phyloP scores from a whole-genome alignment of 2,888 invertebrate species.

The Agrochola macilenta region DNA sequence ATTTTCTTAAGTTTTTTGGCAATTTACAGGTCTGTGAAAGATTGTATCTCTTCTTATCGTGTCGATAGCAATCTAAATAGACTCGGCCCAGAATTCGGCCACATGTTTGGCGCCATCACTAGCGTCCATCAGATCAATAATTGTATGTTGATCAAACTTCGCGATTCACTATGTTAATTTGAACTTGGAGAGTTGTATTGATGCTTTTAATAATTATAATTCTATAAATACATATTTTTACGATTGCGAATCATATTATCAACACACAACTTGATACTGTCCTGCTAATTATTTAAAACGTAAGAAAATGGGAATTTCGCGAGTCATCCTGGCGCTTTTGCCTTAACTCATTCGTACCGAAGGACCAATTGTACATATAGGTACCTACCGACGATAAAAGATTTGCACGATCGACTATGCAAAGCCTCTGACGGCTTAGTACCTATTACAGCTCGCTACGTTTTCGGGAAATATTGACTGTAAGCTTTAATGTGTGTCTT shows the following conservation, averaged over 20 bases:
- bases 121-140: too few relatives aligned
- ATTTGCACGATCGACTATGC: background rate
- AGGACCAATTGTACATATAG: background rate
- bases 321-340: background rate
- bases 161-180: too few relatives aligned
- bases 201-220: background rate
- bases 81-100: too few relatives aligned
- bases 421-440: constrained; percentile 3
- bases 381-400: background rate
- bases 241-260: background rate
- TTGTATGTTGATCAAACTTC: background rate
- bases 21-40: background rate
- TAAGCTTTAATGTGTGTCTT: constrained; percentile 14
- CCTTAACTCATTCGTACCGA: background rate
- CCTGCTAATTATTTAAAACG: background rate
- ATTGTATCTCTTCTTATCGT: background rate
- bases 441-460: constrained; percentile 25
- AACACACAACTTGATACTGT: too few relatives aligned
- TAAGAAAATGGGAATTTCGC: background rate
- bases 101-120: too few relatives aligned
- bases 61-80: too few relatives aligned
- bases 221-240: background rate
- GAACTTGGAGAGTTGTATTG: too few relatives aligned
- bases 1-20: background rate
- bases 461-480: constrained; percentile 24